Evolutionary conservation across 1,140 invertebrate species (phyloP).

Genomic region (Solenopsis fugax): DNA sequence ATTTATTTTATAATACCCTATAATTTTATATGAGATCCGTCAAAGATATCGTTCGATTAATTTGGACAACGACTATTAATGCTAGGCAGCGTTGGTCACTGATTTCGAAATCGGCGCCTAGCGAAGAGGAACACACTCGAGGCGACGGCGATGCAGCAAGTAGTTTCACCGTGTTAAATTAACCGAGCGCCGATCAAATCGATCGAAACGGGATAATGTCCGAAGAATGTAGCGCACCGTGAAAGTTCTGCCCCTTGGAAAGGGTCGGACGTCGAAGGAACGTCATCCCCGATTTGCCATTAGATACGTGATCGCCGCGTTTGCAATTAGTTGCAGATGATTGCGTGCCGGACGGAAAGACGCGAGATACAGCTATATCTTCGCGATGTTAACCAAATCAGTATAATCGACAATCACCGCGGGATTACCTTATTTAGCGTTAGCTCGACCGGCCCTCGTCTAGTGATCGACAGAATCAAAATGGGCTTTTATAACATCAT

Average conservation of each 20-base stretch:
- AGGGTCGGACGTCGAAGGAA: not conserved
- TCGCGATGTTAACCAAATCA: slow-evolving; percentile 31
- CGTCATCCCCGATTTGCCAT: slow-evolving; percentile 14
- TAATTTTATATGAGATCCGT: slow-evolving; percentile 13
- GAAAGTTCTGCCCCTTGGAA: slow-evolving; percentile 75
- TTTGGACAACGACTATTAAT: not conserved
- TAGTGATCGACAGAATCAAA: slow-evolving; percentile 17
- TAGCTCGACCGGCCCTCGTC: not conserved
- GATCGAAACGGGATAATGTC: slow-evolving; percentile 82
- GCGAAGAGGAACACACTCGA: slow-evolving; percentile 31
- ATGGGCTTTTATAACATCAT: not conserved
- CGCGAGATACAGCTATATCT: not conserved
- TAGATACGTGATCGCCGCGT: slow-evolving; percentile 28
- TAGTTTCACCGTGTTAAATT: slow-evolving; percentile 84
- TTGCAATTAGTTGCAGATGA: slow-evolving; percentile 37
- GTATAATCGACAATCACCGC: slow-evolving; percentile 29
- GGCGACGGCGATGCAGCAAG: slow-evolving; percentile 44
- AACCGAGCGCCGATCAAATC: slow-evolving; percentile 81
- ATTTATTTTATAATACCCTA: slow-evolving; percentile 25
- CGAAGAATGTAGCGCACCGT: slow-evolving; percentile 81
- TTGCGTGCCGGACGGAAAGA: not conserved
- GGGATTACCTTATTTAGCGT: slow-evolving; percentile 9
- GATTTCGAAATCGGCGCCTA: slow-evolving; percentile 53
- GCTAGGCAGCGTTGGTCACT: slow-evolving; percentile 32
- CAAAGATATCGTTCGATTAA: slow-evolving; percentile 38